Base-by-base conservation (phyloP, 2,113 vertebrate genomes). In the Opisthocomus hoazin region DNA sequence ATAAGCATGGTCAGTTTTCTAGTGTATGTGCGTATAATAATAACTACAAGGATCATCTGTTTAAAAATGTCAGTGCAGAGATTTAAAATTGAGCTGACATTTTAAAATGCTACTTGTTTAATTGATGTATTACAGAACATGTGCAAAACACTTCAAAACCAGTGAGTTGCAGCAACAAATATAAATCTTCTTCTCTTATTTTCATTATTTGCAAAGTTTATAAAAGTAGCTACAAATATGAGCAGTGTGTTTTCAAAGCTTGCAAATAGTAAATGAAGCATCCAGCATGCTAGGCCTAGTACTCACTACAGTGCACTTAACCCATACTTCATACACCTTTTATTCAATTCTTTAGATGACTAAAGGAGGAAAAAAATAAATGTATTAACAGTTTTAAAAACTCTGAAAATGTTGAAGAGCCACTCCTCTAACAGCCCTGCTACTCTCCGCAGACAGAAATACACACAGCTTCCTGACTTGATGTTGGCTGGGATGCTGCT, bases 341-440 rank as follows among this genome's bases (percentile, higher is more conserved):
- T 97, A 97, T 98, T 98, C 96, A 98, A 95, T 95, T 98, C 98
- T 93, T 98, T 98, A 89, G 98, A 98, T 14, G 97, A 98, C 98
- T 98, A 93, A 75, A 92, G 20, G 65, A 96, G 56, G 65, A 56
- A 78, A 92, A 70, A 94, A 88, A 94, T 34, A 97, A 30, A 81
- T 14, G 20, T 85, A 84, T 98, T 97, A 98, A 92, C 50, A 87
- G 63, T 63, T 95, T 77, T 88, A 51, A 83, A 90, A 84, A 58
- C 13, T 9, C 12, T 51, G 23, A 37, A 53, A 88, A 45, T 58
- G 22, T 36, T 79, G 54, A 64, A 77, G 43, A 43, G 43, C 43
- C 43, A 43, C 43, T 43, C 43, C 11, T 43, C 43, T 43, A 68
- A 37, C 46, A 43, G 43, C 17, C 68, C 73, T 82, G 37, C 57